A percentile compares a stretch with the other conserved stretches of the same genome.
These are phyloP conservation scores for Hydropotes inermis DNA, from an alignment of 2,113 vertebrate species.

Conservation along the genomic window DNA sequence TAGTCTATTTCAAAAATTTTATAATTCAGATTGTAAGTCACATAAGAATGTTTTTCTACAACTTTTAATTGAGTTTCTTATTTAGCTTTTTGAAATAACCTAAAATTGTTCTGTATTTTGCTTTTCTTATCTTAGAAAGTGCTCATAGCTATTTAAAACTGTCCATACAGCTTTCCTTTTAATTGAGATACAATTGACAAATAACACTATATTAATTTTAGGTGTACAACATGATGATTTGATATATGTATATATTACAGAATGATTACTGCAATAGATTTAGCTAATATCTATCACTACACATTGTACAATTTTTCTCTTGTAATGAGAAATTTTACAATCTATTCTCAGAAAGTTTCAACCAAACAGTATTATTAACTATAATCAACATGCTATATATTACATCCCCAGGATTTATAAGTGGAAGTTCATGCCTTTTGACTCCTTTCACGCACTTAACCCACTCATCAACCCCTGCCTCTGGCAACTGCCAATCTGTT, in stretches of 20 bases:
- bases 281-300: background rate
- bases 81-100: slow-evolving; percentile 6
- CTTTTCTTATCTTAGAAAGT: background rate
- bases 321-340: background rate
- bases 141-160: background rate
- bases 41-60: background rate
- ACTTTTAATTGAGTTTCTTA: background rate
- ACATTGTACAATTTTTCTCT: background rate
- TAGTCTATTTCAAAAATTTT: slow-evolving; percentile 1
- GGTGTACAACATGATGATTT: background rate
- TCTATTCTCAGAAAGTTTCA: background rate
- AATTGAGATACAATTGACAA: background rate
- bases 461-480: background rate
- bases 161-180: background rate
- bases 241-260: background rate
- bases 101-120: background rate
- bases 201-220: background rate
- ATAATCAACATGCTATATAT: background rate
- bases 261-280: background rate
- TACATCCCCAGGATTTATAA: background rate
- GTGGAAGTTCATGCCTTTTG: background rate
- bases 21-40: background rate
- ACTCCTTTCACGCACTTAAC: background rate
- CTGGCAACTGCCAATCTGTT: background rate
- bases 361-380: background rate